A percentile compares a stretch with the other conserved stretches of the same genome.
These are phyloP conservation scores for Hyperoplus immaculatus DNA, from an alignment of 2,797 vertebrate genomes.

Conservation along the genomic window DNA sequence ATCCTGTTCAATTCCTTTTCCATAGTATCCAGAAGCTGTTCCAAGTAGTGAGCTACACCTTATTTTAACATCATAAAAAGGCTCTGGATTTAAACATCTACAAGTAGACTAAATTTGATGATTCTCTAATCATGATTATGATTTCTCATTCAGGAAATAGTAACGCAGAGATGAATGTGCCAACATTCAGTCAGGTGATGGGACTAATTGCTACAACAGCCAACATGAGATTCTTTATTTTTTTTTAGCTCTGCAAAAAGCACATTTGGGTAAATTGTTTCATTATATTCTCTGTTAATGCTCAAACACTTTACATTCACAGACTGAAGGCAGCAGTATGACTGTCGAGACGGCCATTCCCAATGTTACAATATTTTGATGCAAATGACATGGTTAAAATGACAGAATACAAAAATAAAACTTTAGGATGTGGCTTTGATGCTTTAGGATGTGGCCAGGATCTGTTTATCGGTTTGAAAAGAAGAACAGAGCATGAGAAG, in stretches of 20 bases:
- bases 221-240: constrained; percentile 2
- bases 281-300: neutral
- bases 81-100: constrained; percentile 14
- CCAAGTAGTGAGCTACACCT: neutral
- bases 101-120: neutral
- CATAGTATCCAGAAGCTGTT: too few species aligned
- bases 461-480: constrained; percentile 32
- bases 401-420: neutral
- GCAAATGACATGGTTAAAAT: neutral
- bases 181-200: constrained; percentile 1
- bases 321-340: constrained; percentile 7
- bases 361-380: neutral
- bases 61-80: constrained; percentile 10
- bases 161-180: constrained; percentile 1
- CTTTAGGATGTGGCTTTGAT: too few species aligned
- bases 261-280: neutral
- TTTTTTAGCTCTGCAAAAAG: neutral
- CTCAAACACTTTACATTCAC: neutral
- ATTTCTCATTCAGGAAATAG: constrained; percentile 16
- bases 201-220: constrained; percentile 9
- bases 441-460: too few species aligned
- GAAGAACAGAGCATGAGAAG: constrained; percentile 27
- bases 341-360: neutral
- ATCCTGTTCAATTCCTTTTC: too few species aligned
- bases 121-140: neutral